phyloP scores from a whole-genome alignment of 1,140 invertebrate genomes.

The Caenorhabditis briggsae region DNA sequence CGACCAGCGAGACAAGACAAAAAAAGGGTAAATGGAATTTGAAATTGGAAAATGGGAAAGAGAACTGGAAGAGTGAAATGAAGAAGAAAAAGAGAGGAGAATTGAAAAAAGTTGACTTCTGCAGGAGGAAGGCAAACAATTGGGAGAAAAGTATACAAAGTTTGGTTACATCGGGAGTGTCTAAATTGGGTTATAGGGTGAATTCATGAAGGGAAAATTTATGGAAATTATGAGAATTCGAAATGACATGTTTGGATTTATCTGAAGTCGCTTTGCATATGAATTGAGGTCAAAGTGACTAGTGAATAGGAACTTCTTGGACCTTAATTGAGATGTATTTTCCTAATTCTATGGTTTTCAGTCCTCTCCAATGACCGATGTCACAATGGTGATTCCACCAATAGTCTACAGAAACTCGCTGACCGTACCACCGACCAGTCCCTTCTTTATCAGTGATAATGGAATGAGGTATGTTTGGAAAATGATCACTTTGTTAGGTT shows the following conservation, averaged over 20 bases:
- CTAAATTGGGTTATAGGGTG: background rate
- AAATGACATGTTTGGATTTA: constrained; percentile 23
- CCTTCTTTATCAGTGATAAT: constrained; percentile 41
- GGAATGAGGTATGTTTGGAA: constrained; percentile 4
- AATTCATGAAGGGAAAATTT: constrained; percentile 27
- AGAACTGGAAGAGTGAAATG: background rate
- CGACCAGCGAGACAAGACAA: background rate
- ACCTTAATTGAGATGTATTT: no score
- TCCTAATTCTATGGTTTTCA: background rate
- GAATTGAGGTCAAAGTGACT: background rate
- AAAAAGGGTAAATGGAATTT: constrained; percentile 54
- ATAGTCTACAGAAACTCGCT: background rate
- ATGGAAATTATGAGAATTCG: constrained; percentile 38
- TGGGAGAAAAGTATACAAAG: background rate
- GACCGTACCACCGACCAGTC: constrained; percentile 6
- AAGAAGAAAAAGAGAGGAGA: no score
- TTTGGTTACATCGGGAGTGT: background rate
- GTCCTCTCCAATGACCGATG: constrained; percentile 12
- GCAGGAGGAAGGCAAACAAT: background rate
- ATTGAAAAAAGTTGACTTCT: background rate
- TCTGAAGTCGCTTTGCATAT: background rate
- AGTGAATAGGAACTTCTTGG: background rate
- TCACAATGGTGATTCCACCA: constrained; percentile 31
- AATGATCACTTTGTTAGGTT: no score
- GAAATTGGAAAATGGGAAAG: constrained; percentile 32